These are phyloP conservation scores for Dendrocincla fuliginosa DNA, from an alignment of 2,797 vertebrate species.

Conservation along the genomic window DNA sequence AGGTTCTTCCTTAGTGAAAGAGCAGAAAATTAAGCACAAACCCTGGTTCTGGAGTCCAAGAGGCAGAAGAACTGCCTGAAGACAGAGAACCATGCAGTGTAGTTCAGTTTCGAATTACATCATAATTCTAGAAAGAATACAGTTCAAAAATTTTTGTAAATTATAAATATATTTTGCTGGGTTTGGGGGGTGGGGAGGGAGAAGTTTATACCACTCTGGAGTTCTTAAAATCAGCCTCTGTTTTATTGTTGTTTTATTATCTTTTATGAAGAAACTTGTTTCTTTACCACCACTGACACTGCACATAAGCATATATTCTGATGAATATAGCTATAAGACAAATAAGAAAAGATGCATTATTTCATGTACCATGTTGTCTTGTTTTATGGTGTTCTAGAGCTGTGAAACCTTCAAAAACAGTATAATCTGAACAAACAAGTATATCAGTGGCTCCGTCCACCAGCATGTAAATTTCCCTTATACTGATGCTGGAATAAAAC, in stretches of 20 bases:
- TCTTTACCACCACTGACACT: not conserved
- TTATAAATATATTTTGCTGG: not conserved
- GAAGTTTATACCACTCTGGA: not conserved
- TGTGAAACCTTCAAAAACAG: not conserved
- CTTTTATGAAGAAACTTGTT: not conserved
- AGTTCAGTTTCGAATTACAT: not conserved
- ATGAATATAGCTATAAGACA: not conserved
- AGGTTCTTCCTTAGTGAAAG: not conserved
- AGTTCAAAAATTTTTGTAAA: not conserved
- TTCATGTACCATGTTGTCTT: not conserved
- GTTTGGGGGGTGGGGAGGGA: rapidly evolving
- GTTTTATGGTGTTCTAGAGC: not conserved
- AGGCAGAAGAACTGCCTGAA: not conserved
- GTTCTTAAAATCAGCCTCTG: not conserved
- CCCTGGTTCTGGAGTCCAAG: not conserved
- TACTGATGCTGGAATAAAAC: not conserved
- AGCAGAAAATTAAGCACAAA: not conserved
- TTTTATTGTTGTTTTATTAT: not conserved
- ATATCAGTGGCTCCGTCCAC: not conserved
- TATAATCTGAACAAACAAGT: not conserved
- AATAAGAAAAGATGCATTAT: not conserved
- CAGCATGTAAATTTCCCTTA: not conserved
- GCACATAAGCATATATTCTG: not conserved
- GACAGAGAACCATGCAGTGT: not conserved
- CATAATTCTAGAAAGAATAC: not conserved